Percentiles rank a stretch among this genome's conserved stretches.
Conservation (phyloP, 2,888 invertebrate species). For the Lagria hirta region DNA sequence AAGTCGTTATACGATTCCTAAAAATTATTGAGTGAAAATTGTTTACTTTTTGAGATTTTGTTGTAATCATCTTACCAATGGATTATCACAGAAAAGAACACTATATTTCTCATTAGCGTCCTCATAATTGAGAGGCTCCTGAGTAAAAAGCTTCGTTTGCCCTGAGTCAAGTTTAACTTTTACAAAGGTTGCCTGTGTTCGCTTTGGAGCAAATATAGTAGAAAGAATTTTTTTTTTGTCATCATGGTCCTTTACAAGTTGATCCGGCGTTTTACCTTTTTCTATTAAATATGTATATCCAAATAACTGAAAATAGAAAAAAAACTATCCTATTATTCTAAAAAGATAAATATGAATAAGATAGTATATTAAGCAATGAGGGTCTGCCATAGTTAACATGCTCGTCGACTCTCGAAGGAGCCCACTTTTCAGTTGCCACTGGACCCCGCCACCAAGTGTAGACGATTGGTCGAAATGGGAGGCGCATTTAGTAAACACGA, state of each 20-base stretch:
- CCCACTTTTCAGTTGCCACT: no score
- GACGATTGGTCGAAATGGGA: no score
- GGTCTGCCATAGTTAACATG: no score
- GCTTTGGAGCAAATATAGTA: no score
- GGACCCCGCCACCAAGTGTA: no score
- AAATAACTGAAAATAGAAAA: slow-evolving; percentile 29
- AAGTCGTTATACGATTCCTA: slow-evolving; percentile 32
- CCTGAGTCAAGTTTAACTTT: no score
- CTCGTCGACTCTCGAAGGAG: no score
- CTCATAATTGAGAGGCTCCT: slow-evolving; percentile 56
- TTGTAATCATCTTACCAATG: slow-evolving; percentile 37
- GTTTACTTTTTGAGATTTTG: neutral
- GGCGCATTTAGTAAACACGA: no score
- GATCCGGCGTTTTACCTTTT: slow-evolving; percentile 34
- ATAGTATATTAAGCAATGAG: no score
- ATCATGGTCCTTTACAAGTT: slow-evolving; percentile 28
- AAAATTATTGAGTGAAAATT: slow-evolving; percentile 17
- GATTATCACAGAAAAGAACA: slow-evolving; percentile 51
- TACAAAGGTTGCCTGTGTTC: no score
- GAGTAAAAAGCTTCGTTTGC: slow-evolving; percentile 10
- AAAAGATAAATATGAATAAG: no score
- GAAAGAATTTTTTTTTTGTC: slow-evolving; percentile 26
- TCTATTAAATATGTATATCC: slow-evolving; percentile 38
- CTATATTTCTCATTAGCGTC: slow-evolving; percentile 57
- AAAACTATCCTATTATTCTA: slow-evolving; percentile 4